Percentiles rank a stretch among this genome's conserved stretches.
These are phyloP conservation scores for Resseliella maxima DNA, from an alignment of 2,888 invertebrate species.

Conservation along the genomic window DNA sequence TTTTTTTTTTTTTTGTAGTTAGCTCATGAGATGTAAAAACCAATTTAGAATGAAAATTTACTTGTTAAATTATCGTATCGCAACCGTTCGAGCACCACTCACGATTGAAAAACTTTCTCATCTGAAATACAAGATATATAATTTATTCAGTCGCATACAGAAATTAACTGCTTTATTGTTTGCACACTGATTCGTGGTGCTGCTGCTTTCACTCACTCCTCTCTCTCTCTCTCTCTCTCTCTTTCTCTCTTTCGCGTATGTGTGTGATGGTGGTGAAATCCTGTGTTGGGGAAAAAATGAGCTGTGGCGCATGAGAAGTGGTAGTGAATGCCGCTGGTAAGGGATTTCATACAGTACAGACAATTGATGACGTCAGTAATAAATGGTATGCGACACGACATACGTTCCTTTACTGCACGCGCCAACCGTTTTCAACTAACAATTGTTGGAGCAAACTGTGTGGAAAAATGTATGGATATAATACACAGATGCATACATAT, in stretches of 20 bases:
- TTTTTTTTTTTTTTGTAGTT: background rate
- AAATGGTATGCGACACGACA: conserved; percentile 33
- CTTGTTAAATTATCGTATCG: conserved; percentile 16
- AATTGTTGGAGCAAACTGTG: conserved; percentile 10
- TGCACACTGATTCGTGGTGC: conserved; percentile 41
- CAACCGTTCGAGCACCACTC: conserved; percentile 46
- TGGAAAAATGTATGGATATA: background rate
- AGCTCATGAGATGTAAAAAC: background rate
- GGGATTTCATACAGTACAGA: background rate
- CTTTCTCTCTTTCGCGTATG: background rate
- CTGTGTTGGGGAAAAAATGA: conserved; percentile 45
- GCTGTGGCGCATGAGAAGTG: conserved; percentile 54
- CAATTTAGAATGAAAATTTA: conserved; percentile 15
- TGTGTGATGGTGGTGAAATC: background rate
- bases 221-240: background rate
- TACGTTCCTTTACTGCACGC: conserved; percentile 39
- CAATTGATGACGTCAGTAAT: conserved; percentile 52
- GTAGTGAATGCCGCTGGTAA: conserved; percentile 54
- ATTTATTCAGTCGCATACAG: conserved; percentile 55
- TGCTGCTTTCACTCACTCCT: conserved; percentile 19
- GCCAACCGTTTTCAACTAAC: background rate
- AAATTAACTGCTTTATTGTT: conserved; percentile 55
- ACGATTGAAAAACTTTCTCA: conserved; percentile 55
- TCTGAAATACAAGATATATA: conserved; percentile 53
- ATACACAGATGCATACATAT: background rate